phyloP scores from a whole-genome alignment of 1,140 invertebrate species.

The Trinorchestia longiramus region DNA sequence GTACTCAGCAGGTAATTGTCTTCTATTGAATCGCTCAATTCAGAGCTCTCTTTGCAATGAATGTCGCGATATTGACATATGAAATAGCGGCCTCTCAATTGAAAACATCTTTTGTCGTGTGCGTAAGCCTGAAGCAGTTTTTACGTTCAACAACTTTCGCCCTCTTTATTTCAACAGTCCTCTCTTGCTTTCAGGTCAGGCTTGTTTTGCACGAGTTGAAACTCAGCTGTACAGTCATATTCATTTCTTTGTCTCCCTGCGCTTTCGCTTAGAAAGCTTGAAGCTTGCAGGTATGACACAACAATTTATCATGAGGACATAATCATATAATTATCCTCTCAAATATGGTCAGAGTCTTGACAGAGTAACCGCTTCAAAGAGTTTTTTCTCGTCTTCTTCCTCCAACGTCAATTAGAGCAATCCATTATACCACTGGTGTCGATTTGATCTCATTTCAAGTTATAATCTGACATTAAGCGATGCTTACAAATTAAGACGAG shows the following conservation, averaged over 20 bases:
- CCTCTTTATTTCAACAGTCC: background rate
- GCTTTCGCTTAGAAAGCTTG: conserved; percentile 12
- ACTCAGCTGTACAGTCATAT: background rate
- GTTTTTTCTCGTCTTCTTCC: background rate
- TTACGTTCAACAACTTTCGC: background rate
- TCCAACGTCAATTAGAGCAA: background rate
- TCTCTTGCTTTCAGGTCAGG: background rate
- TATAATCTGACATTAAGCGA: background rate
- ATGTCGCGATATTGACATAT: background rate
- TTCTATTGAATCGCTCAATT: background rate
- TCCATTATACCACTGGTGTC: background rate
- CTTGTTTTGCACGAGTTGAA: background rate
- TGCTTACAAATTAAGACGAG: too few relatives aligned
- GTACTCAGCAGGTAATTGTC: background rate
- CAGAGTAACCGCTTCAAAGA: background rate
- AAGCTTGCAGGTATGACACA: background rate
- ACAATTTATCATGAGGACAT: background rate
- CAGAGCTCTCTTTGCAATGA: background rate
- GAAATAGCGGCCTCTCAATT: background rate
- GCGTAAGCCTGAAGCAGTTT: background rate
- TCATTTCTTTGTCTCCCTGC: background rate
- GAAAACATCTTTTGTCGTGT: background rate
- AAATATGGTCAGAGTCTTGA: background rate
- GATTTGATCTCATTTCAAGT: background rate
- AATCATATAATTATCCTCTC: background rate